Percentiles rank a stretch among this genome's conserved stretches.
These are phyloP conservation scores for Gouania willdenowi DNA, from an alignment of 2,797 vertebrate species.

Conservation along the genomic window DNA sequence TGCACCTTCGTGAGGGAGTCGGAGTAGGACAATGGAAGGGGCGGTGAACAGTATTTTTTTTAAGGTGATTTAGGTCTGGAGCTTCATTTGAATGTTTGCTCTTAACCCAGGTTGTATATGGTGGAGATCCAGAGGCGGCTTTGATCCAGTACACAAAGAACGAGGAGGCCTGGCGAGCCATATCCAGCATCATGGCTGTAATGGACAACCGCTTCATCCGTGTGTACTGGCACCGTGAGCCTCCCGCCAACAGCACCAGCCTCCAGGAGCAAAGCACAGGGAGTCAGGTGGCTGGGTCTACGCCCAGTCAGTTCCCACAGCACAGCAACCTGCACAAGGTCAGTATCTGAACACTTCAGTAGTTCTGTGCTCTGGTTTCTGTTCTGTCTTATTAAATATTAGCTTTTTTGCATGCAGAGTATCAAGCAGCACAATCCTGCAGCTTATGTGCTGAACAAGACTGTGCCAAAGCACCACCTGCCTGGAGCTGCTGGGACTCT, in stretches of 20 bases:
- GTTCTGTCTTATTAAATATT: not conserved
- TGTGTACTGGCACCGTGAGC: constrained; percentile 93
- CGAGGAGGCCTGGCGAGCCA: constrained; percentile 90
- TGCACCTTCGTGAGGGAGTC: too few species aligned
- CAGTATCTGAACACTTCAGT: not conserved
- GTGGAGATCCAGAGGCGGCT: constrained; percentile 90
- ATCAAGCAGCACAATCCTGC: constrained; percentile 85
- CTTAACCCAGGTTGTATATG: constrained; percentile 87
- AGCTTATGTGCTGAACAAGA: constrained; percentile 93
- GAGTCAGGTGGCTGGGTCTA: constrained; percentile 30
- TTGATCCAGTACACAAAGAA: constrained; percentile 93
- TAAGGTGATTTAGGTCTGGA: too few species aligned
- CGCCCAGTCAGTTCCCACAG: constrained; percentile 50
- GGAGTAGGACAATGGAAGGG: too few species aligned
- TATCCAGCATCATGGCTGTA: constrained; percentile 92
- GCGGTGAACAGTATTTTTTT: too few species aligned
- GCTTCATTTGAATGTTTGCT: too few species aligned
- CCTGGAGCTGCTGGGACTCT: constrained; percentile 48
- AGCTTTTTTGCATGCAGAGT: constrained; percentile 63
- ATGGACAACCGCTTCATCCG: constrained; percentile 95
- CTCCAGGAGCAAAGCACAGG: constrained; percentile 69
- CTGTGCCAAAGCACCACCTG: constrained; percentile 81
- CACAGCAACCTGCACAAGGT: constrained; percentile 72
- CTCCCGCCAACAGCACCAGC: constrained; percentile 15
- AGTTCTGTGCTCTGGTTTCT: not conserved